phyloP scores from a whole-genome alignment of 2,797 vertebrate genomes.

The Sebastes cheni region DNA sequence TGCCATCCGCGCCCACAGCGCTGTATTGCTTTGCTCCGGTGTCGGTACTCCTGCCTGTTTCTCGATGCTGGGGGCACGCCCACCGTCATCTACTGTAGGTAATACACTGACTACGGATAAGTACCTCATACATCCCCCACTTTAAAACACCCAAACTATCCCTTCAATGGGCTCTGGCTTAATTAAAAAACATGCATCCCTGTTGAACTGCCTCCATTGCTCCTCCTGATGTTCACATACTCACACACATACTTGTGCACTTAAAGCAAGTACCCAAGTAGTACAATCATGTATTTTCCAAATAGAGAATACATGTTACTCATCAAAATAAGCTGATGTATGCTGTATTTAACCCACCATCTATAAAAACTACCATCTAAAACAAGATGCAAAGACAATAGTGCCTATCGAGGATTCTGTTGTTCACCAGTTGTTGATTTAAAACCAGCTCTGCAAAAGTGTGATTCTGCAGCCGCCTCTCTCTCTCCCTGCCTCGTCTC shows the following conservation, averaged over 20 bases:
- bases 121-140: no score
- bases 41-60: no score
- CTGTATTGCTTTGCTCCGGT: no score
- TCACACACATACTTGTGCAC: background rate
- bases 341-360: background rate
- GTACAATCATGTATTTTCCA: background rate
- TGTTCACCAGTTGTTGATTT: background rate
- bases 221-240: background rate
- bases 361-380: background rate
- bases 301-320: background rate
- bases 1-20: no score
- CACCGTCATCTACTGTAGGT: no score
- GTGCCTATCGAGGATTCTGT: background rate
- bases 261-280: background rate
- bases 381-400: background rate
- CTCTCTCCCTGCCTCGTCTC: background rate
- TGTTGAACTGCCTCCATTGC: background rate
- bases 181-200: background rate
- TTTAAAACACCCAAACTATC: no score
- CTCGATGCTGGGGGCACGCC: no score
- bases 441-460: background rate
- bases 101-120: no score
- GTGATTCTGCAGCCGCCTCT: background rate
- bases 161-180: background rate
- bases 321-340: background rate